A percentile compares a stretch with the other conserved stretches of the same genome.
phyloP scores from a whole-genome alignment of 53 echinoderm and acorn worm species.

The Mesocentrotus franciscanus region DNA sequence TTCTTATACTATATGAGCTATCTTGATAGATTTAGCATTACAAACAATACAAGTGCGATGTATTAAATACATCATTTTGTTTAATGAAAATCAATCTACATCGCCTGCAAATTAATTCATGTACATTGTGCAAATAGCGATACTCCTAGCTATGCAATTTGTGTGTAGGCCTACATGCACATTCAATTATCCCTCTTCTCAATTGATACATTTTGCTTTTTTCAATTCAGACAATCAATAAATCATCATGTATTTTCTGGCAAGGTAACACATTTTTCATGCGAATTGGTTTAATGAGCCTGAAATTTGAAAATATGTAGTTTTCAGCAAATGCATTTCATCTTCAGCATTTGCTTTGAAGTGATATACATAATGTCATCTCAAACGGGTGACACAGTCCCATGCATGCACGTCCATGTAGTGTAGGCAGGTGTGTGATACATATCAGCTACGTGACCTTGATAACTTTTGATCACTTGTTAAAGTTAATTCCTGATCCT shows the following conservation, averaged over 20 bases:
- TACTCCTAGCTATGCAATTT: background rate
- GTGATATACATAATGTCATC: background rate
- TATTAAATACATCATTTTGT: background rate
- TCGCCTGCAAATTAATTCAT: background rate
- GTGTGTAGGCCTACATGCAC: too few relatives aligned
- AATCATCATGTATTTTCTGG: background rate
- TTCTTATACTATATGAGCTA: background rate
- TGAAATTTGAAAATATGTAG: too few relatives aligned
- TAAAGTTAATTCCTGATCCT: constrained; percentile 8
- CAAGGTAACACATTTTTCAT: too few relatives aligned
- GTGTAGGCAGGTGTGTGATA: background rate
- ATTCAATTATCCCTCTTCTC: background rate
- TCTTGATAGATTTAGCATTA: background rate
- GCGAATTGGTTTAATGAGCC: too few relatives aligned
- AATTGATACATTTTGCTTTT: background rate
- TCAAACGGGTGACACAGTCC: background rate
- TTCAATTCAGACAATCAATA: background rate
- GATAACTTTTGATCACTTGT: background rate
- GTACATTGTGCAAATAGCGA: background rate
- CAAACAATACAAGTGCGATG: background rate
- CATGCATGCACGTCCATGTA: background rate
- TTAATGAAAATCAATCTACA: background rate
- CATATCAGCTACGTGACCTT: background rate
- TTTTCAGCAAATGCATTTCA: background rate
- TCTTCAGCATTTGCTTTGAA: background rate